Base-by-base conservation (phyloP, 1,140 invertebrate species). In the Stenopsyche tienmushanensis region DNA sequence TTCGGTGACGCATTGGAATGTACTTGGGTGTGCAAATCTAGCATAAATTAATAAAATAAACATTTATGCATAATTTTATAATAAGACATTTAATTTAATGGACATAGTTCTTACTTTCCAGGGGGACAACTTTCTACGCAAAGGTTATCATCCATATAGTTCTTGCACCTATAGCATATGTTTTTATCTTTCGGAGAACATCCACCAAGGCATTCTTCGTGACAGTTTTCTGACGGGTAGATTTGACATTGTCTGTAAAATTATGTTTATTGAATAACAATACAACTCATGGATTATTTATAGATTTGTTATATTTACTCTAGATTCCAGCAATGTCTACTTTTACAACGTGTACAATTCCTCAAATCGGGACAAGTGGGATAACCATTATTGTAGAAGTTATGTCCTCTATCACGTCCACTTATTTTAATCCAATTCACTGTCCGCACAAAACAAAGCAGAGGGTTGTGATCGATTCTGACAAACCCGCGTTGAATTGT, bases 381-480 rank as follows among this genome's bases (percentile, higher is more conserved):
- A 15, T 47, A 25, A 20, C 69, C 69, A 25, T 71, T 71, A 1
- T n/a, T 34, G 0, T 13, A n/a, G 55, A 71, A 52, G 45, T 24
- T 15, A 39, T 69, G 66, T 15, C 72, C 75, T 34, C 76, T 76
- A 8, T 73, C 75, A 5, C 76, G 76, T 3, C 76, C 77, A 1
- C 82, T 80, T 49, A 90, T 88, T 39, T 73, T 62, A 49, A 77
- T 72, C 91, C 91, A 93, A 72, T 91, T 83, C n/a, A 93, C 80
- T 0, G 87, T 88, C 42, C 85, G 78, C 2, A 87, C 80, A 73
- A 88, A 91, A 74, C 91, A 93, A 2, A 93, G 77, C 18, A 82
- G 77, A 0, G 85, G 82, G 78, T 93, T 93, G 66, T 87, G 86
- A 65, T 87, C 84, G 29, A 93, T 85, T 21, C 87, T 77, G 1